Base-by-base conservation (phyloP, 37 sponge, comb jelly and placozoan species). In the Oscarella lobularis region DNA sequence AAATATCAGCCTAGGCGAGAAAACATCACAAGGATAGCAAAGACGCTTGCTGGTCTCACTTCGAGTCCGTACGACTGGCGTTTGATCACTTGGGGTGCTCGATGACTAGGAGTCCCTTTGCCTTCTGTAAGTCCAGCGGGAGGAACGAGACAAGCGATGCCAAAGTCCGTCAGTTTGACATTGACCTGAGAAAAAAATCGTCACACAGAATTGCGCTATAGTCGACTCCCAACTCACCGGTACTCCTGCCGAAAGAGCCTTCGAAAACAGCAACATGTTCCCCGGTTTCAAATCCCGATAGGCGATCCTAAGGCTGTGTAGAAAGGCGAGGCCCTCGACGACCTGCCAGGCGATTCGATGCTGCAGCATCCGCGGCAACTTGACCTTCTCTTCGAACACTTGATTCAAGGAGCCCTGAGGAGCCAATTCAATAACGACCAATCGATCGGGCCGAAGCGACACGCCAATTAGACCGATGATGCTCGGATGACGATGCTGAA, bases 1-100 rank as follows among this genome's bases (percentile, higher is more conserved):
- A 68, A 14, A 68, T 68, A 14, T 68, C 71, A 68, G 71, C 71
- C 71, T 68, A 14, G 33, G 33, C 71, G 33, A 29, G 33, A 68
- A 5, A n/a, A n/a, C n/a, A n/a, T n/a, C n/a, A n/a, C n/a, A n/a
- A n/a, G n/a, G n/a, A n/a, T n/a, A n/a, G n/a, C 9, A 9, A 48
- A 20, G 9, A 27, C 20, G 60, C 9, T 27, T 27, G 9, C 9
- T 48, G 9, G 60, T 27, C 9, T 48, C 20, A 48, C 60, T 48
- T 9, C 9, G 9, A 48, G 20, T 48, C 60, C 60, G 20, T 48
- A 48, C 20, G 60, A 20, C 60, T 48, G 60, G 60, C 20, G 20
- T 48, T 20, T 48, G 20, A 48, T 48, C 9, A 48, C 60, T 48
- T 48, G 14, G 9, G 60, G 60, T 48, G 60, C 60, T 20, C 60